Base-by-base conservation (phyloP, 2,113 vertebrate species). In the Zosterops japonicus region DNA sequence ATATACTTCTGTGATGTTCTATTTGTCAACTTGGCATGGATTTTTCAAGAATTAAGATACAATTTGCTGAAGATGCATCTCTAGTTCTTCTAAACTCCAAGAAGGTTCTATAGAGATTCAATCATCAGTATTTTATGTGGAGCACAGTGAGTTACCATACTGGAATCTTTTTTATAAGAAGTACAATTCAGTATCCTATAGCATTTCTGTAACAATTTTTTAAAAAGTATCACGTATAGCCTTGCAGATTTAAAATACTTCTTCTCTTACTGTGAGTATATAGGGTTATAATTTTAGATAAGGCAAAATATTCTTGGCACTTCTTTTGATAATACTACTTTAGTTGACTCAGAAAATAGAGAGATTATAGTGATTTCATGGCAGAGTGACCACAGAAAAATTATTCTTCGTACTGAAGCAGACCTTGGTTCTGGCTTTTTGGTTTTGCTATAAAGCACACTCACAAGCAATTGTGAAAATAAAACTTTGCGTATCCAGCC, bases 221-320 rank as follows among this genome's bases (percentile, higher is more conserved):
- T 4, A 13, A 55, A 49, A 84, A 61, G 9, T 42, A 19, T 94
- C 39, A 33, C 1, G 0, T 78, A 25, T 33, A 70, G 27, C 47
- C 25, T 53, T 79, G 46, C 6, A 69, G 44, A 41, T 75, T 84
- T 83, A 41, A 80, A 94, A 67, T 2, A 15, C 36, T 70, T 42
- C 64, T 70, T 74, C 23, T 31, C 64, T 96, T 90, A 64, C 59
- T 80, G 39, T 77, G 67, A 76, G 14, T 88, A n/a, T 72, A 59
- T 74, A 74, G 75, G 42, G n/a, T 49, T 94, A 55, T 94, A 93
- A 80, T 80, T 95, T 95, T 83, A 85, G 91, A 83, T 80, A 91
- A 87, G 68, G 64, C 67, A 83, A 74, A 93, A 74, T 94, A 95
- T 50, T 88, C 75, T 72, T 92, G 93, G 64, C 52, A 31, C 9